These are phyloP conservation scores for Diglossa cyanea DNA, from an alignment of 2,797 vertebrate species.

Conservation along the genomic window DNA sequence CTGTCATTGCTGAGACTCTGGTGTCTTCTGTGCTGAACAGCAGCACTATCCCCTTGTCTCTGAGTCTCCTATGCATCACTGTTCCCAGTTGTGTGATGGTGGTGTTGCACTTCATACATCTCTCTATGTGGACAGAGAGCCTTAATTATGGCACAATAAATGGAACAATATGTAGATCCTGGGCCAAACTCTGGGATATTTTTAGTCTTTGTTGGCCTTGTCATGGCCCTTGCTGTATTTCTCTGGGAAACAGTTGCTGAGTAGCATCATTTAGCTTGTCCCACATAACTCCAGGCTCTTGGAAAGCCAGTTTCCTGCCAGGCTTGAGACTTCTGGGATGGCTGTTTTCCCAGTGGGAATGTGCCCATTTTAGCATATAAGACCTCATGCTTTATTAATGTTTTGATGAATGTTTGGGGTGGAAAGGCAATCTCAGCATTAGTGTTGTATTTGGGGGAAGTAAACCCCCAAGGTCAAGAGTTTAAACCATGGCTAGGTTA, in stretches of 20 bases:
- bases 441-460: neutral
- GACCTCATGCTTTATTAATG: constrained; percentile 42
- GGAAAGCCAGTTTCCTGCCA: constrained; percentile 61
- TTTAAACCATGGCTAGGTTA: neutral
- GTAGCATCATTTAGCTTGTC: constrained; percentile 51
- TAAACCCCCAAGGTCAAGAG: neutral
- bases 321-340: constrained; percentile 30
- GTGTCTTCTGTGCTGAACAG: neutral
- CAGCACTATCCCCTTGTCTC: neutral
- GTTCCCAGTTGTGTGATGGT: neutral
- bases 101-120: neutral
- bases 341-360: constrained; percentile 56
- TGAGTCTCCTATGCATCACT: neutral
- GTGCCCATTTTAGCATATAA: constrained; percentile 36
- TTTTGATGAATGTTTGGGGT: neutral
- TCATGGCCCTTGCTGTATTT: constrained; percentile 36
- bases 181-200: constrained; percentile 27
- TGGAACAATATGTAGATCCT: neutral
- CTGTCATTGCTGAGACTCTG: neutral
- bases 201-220: constrained; percentile 53
- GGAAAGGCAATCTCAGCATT: neutral
- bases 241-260: constrained; percentile 64
- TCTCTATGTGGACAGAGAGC: neutral
- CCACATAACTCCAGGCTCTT: constrained; percentile 37
- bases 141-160: neutral